Evolutionary conservation across 2,797 vertebrate species (phyloP), one percentile per base, ranked within the genome.

Genomic region (Acanthopagrus latus): DNA sequence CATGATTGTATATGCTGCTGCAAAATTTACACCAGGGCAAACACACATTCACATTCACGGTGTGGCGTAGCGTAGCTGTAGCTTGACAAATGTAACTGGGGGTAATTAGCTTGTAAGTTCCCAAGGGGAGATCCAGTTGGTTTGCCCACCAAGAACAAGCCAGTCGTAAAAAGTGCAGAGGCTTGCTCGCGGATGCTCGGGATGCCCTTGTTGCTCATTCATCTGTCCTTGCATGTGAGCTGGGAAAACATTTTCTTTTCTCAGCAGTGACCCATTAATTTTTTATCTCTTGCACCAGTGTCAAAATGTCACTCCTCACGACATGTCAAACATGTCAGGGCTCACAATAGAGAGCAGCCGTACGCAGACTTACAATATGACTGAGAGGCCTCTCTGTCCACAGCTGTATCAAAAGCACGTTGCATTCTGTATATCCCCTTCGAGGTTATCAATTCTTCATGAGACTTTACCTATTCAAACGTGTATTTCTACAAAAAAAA

Each of bases 251-350:
- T 64, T 73, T 75, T 54, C 74, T 67, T 33, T 33, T 72, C 54
- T 59, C 38, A 73, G 55, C 1, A 1, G 48, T 80, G 81, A 82
- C 67, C 82, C 62, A 70, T 82, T 84, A 78, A 63, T 66, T 57
- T 66, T 58, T 52, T 44, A 23, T 73, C 14, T 77, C 76, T 52
- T 77, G 72, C 57, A 16, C 47, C 71, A 57, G 4, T 68, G 57
- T 58, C 70, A 60, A 25, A 54, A 25, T 25, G 9, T 29, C 10
- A 41, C 1, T 62, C 38, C 71, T 82, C 64, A 54, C 44, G 21
- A 81, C 64, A 54, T 48, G 21, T 74, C 57, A 73, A 80, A 75
- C 47, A 48, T 70, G 43, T 58, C 81, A 33, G 27, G 25, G 46
- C 33, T 60, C 71, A 56, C 20, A 59, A 33, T 62, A 63, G 57